Evolutionary conservation across 2,797 vertebrate species (phyloP).

Genomic region (Taeniopygia guttata): DNA sequence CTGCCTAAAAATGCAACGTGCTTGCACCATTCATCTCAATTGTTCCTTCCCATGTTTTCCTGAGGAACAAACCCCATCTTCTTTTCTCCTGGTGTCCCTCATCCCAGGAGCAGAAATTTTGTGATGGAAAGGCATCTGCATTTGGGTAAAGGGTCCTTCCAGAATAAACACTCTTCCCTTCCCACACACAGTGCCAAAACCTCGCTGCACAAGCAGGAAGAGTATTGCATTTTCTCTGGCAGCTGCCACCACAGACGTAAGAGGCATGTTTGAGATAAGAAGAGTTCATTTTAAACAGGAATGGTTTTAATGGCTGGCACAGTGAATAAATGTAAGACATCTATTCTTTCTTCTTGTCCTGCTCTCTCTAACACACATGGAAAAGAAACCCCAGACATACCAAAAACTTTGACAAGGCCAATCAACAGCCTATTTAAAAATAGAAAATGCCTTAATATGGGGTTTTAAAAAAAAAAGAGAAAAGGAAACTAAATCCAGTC

Average conservation of each 20-base stretch:
- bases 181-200: background rate
- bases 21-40: background rate
- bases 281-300: conserved; percentile 17
- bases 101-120: background rate
- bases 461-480: background rate
- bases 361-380: background rate
- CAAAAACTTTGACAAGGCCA: conserved; percentile 23
- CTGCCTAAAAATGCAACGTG: background rate
- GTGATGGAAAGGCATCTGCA: background rate
- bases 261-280: conserved; percentile 30
- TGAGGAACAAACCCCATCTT: background rate
- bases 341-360: conserved; percentile 1
- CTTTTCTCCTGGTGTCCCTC: background rate
- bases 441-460: background rate
- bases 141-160: background rate
- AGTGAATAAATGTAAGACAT: background rate
- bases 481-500: background rate
- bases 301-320: conserved; percentile 12
- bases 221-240: conserved; percentile 21
- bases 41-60: background rate
- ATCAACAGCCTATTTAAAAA: conserved; percentile 16
- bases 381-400: background rate
- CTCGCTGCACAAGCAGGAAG: conserved; percentile 12
- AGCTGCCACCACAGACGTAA: conserved; percentile 20
- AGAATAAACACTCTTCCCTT: background rate